A percentile compares a stretch with the other conserved stretches of the same genome.
These are phyloP conservation scores for Xiphophorus couchianus DNA, from an alignment of 2,113 vertebrate species.

Conservation along the genomic window DNA sequence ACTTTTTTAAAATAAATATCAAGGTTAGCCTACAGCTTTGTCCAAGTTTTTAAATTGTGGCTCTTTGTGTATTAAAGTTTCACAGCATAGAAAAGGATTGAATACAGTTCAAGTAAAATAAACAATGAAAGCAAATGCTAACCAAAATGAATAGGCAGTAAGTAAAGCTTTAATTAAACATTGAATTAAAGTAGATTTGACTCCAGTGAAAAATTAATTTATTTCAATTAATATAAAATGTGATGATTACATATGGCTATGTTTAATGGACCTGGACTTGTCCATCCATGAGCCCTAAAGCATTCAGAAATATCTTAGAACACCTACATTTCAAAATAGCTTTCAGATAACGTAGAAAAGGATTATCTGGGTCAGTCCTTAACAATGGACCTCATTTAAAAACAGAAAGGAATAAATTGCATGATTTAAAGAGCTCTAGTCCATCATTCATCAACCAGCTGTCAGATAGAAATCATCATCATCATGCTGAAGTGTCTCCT, in stretches of 20 bases:
- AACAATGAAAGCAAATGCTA: not conserved
- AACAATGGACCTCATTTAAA: slow-evolving; percentile 3
- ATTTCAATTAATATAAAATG: too few species aligned
- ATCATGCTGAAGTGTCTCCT: not conserved
- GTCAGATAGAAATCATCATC: slow-evolving; percentile 23
- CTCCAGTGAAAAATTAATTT: too few species aligned
- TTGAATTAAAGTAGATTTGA: too few species aligned
- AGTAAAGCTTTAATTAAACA: too few species aligned
- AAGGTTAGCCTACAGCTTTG: not conserved
- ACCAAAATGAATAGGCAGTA: too few species aligned
- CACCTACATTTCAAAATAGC: not conserved
- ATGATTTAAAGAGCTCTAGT: slow-evolving; percentile 20
- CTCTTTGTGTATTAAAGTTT: not conserved
- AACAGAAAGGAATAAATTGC: slow-evolving; percentile 23
- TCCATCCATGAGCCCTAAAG: too few species aligned
- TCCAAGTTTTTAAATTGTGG: too few species aligned
- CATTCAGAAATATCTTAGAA: not conserved
- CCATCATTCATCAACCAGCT: slow-evolving; percentile 31
- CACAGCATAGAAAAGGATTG: not conserved
- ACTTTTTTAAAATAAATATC: not conserved
- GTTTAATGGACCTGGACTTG: too few species aligned
- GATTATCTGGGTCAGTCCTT: slow-evolving; percentile 19
- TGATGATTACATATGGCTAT: too few species aligned
- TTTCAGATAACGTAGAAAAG: not conserved
- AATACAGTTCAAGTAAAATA: not conserved